A percentile compares a stretch with the other conserved stretches of the same genome.
Conservation (phyloP, 2,797 vertebrate species). For the Anguilla anguilla region DNA sequence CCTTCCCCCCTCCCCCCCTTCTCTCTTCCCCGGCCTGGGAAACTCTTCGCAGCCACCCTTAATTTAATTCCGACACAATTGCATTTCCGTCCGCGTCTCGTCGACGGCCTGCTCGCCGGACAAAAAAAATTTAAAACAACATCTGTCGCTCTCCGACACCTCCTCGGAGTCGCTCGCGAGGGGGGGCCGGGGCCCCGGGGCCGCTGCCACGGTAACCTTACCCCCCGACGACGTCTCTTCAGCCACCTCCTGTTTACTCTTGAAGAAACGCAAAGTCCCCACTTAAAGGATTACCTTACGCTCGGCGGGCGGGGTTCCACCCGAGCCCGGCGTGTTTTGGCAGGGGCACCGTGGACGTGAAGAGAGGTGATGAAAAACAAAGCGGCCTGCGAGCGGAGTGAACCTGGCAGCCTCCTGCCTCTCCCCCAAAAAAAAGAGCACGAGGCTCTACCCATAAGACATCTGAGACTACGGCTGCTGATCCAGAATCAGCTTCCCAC, state of each 20-base stretch:
- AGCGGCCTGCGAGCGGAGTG: constrained; percentile 30
- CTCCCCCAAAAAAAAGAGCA: too few species aligned
- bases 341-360: constrained; percentile 47
- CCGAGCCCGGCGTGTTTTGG: constrained; percentile 25
- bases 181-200: constrained; percentile 49
- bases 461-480: too few species aligned
- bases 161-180: not conserved
- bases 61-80: constrained; percentile 73
- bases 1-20: too few species aligned
- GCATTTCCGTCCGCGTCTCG: constrained; percentile 1
- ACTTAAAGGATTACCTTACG: constrained; percentile 75
- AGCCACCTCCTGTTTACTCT: constrained; percentile 76
- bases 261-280: constrained; percentile 73
- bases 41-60: constrained; percentile 61
- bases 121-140: not conserved
- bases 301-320: constrained; percentile 59
- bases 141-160: not conserved
- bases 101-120: not conserved
- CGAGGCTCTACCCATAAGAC: too few species aligned
- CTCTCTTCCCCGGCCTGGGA: constrained; percentile 6
- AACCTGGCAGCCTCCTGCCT: not conserved
- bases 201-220: constrained; percentile 71
- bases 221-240: constrained; percentile 76
- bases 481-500: too few species aligned
- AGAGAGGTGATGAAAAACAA: constrained; percentile 38